A percentile compares a stretch with the other conserved stretches of the same genome.
Conservation (phyloP, 2,888 invertebrate species). For the Pachycephus smyrnensis region DNA sequence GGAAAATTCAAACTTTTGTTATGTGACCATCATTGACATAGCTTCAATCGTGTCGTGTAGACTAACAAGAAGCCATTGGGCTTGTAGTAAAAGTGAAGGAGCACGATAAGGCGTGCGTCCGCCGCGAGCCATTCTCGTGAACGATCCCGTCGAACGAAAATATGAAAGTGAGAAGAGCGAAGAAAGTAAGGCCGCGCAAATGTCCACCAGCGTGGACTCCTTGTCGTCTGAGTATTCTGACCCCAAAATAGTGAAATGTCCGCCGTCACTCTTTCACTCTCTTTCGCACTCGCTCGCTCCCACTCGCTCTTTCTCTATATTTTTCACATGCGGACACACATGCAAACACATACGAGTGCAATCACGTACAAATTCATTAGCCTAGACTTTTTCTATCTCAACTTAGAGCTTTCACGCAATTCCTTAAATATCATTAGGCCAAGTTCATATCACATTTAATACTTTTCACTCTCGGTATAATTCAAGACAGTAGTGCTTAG, state of each 20-base stretch:
- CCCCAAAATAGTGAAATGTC: conserved; percentile 42
- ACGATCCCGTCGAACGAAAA: conserved; percentile 42
- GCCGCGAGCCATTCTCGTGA: conserved; percentile 25
- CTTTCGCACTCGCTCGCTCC: background rate
- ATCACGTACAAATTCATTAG: background rate
- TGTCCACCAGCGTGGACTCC: conserved; percentile 39
- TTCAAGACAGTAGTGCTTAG: background rate
- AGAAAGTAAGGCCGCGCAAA: conserved; percentile 53
- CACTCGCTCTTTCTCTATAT: background rate
- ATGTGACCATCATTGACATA: background rate
- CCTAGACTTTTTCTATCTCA: background rate
- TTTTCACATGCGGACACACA: background rate
- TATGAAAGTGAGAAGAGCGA: conserved; percentile 60
- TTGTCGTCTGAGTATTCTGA: conserved; percentile 35
- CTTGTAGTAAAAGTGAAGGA: conserved; percentile 7
- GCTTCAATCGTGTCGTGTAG: background rate
- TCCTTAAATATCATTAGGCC: background rate
- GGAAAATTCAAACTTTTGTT: background rate
- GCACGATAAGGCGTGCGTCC: background rate
- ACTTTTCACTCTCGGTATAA: background rate
- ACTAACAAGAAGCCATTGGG: background rate
- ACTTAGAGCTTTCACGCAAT: background rate
- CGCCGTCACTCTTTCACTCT: background rate
- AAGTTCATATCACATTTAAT: background rate
- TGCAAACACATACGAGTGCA: background rate